A percentile compares a stretch with the other conserved stretches of the same genome.
Evolutionary conservation across 2,797 vertebrate species (phyloP).

Genomic region (Falco concolor): DNA sequence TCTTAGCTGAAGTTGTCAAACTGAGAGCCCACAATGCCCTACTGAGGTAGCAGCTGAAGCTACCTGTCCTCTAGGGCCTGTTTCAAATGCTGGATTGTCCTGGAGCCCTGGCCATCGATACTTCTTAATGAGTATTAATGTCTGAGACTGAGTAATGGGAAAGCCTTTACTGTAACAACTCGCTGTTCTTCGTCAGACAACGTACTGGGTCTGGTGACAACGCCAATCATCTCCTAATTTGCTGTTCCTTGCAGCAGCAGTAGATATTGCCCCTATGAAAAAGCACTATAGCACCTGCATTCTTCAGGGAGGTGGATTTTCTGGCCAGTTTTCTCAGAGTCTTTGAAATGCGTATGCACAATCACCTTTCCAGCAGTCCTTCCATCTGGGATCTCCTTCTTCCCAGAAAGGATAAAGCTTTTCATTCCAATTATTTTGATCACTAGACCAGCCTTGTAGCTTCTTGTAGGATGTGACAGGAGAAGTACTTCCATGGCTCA

Average conservation of each 20-base stretch:
- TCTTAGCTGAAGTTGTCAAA: neutral
- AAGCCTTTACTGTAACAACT: neutral
- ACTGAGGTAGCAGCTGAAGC: neutral
- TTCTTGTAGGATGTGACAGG: conserved; percentile 43
- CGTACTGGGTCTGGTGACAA: neutral
- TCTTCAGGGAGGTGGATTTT: neutral
- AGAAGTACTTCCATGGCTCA: conserved; percentile 68
- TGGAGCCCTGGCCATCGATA: neutral
- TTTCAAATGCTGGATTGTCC: neutral
- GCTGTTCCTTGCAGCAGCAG: neutral
- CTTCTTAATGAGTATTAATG: neutral
- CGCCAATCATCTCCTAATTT: neutral
- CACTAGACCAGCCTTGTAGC: conserved; percentile 85
- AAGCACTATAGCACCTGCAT: neutral
- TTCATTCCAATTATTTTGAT: conserved; percentile 87
- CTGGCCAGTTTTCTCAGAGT: neutral
- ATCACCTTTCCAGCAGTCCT: conserved; percentile 77
- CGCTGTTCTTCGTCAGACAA: neutral
- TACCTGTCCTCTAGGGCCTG: neutral
- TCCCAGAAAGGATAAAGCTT: conserved; percentile 84
- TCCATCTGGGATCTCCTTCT: conserved; percentile 70
- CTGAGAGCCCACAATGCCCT: neutral
- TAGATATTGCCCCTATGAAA: neutral
- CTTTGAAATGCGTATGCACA: neutral
- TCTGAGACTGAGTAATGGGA: neutral